Evolutionary conservation across 2,113 vertebrate genomes (phyloP).

Genomic region (Tursiops truncatus): DNA sequence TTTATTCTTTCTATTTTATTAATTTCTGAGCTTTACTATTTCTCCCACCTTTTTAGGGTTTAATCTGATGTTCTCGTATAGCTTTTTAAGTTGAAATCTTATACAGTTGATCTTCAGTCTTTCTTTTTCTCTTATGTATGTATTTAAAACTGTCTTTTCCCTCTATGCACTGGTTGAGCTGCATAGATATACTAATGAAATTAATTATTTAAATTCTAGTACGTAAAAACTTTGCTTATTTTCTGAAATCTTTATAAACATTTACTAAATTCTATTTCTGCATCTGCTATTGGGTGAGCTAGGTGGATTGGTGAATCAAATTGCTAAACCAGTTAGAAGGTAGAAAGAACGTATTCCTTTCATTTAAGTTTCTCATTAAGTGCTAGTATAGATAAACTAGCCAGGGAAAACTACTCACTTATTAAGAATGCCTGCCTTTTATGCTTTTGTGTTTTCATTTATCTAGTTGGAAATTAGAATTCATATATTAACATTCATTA

Average conservation of each 20-base stretch:
- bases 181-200: not conserved
- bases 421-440: not conserved
- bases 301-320: not conserved
- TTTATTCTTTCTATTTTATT: not conserved
- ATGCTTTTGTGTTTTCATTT: not conserved
- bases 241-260: not conserved
- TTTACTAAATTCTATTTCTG: not conserved
- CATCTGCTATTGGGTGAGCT: not conserved
- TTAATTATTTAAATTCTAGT: not conserved
- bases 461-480: not conserved
- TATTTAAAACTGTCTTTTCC: not conserved
- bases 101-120: not conserved
- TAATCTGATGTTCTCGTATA: not conserved
- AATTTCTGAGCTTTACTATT: not conserved
- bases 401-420: not conserved
- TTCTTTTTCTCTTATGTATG: not conserved
- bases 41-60: not conserved
- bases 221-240: not conserved
- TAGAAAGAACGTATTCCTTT: not conserved
- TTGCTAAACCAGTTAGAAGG: not conserved
- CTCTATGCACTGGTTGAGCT: not conserved
- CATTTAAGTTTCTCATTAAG: not conserved
- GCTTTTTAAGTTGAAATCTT: not conserved
- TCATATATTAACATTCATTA: not conserved
- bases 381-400: not conserved